Evolutionary conservation across 2,113 vertebrate species (phyloP), one percentile per base, ranked within the genome.

Genomic region (Odobenus rosmarus): DNA sequence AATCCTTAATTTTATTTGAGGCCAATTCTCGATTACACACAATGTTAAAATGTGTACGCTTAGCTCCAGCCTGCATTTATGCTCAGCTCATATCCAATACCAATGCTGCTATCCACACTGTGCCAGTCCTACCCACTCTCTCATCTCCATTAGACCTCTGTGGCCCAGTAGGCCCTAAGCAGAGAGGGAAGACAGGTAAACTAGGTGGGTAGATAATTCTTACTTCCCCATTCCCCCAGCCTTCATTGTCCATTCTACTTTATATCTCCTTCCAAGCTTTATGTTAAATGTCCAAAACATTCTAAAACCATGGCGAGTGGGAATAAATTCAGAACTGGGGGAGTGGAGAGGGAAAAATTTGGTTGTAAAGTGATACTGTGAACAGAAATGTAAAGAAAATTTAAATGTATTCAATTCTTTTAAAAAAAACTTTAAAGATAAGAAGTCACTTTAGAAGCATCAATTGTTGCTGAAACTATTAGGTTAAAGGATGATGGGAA

Each of bases 401-500:
- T 46, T 24, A 85, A 85, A 96, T 23, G 36, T 49, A 87, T 71
- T 95, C 79, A 77, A 33, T 88, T 90, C 39, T 31, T 53, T 53
- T 31, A 88, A 94, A 82, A 55, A n/a, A 59, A 77, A 3, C 16
- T 42, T 74, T 69, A 72, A 85, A 81, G 21, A 88, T 69, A 89
- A 19, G 18, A 81, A 23, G 36, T 92, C 57, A 76, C 12, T 83
- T 53, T 59, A 94, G 16, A 64, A 85, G 33, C 28, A 95, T 77
- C 42, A 79, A 74, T 31, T 80, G 16, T 31, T 59, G 19, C 39
- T 81, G 57, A 93, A 96, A 76, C 51, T 89, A 53, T 11, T 64
- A 85, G 2, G 64, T 46, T 82, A 93, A 92, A 90, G 24, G 61
- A 92, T 71, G 57, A 90, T 53, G 23, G 23, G n/a, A 92, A 95